Evolutionary conservation across 2,113 vertebrate species (phyloP).

Genomic region (Salvelinus namaycush): DNA sequence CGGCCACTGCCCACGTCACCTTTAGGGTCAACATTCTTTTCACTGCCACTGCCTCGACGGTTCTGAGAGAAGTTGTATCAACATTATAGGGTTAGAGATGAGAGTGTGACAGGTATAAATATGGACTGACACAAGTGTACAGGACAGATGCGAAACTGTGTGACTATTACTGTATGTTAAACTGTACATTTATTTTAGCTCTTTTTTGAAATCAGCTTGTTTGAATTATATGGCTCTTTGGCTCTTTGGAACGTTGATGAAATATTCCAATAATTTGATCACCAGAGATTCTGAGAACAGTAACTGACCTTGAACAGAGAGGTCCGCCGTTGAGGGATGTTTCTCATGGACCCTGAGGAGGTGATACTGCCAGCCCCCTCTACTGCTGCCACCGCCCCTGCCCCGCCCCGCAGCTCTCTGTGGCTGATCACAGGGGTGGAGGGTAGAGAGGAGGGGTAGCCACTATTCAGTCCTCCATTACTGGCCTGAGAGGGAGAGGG

Average conservation of each 20-base stretch:
- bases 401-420: conserved; percentile 82
- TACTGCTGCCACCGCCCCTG: conserved; percentile 59
- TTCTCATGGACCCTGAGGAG: conserved; percentile 78
- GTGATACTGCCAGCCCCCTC: conserved; percentile 72
- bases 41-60: conserved; percentile 84
- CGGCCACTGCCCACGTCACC: conserved; percentile 79
- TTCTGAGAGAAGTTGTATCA: conserved; percentile 76
- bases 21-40: conserved; percentile 84
- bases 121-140: neutral
- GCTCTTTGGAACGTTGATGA: neutral
- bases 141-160: neutral
- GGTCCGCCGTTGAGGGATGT: conserved; percentile 84
- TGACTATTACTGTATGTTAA: neutral
- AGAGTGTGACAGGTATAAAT: neutral
- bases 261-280: neutral
- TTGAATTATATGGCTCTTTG: neutral
- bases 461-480: conserved; percentile 85
- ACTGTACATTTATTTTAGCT: neutral
- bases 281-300: neutral
- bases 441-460: conserved; percentile 89
- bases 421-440: conserved; percentile 92
- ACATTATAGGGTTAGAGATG: neutral
- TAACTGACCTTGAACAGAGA: conserved; percentile 90
- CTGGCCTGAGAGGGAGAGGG: conserved; percentile 76
- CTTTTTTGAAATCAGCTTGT: neutral